These are phyloP conservation scores for Chironomus striatipennis DNA, from an alignment of 1,140 invertebrate genomes.

Conservation along the genomic window DNA sequence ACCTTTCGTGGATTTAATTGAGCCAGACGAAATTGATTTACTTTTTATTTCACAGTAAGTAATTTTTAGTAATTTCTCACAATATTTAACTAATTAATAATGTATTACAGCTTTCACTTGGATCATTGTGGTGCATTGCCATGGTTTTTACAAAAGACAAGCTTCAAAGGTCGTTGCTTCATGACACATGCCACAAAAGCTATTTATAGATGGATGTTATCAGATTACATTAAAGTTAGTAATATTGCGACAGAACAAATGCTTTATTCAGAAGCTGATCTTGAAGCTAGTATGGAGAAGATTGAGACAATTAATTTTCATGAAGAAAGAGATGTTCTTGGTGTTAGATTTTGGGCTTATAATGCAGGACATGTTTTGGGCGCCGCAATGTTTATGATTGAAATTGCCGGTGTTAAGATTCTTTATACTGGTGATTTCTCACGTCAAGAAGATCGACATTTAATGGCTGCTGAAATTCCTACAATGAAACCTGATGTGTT, in stretches of 20 bases:
- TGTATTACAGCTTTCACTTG: constrained; percentile 76
- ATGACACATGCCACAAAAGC: constrained; percentile 99
- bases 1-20: constrained; percentile 95
- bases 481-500: constrained; percentile 91
- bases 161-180: constrained; percentile 95
- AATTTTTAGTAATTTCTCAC: background rate
- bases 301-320: constrained; percentile 99
- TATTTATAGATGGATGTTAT: constrained; percentile 96
- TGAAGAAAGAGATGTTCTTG: constrained; percentile 95
- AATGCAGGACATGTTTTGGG: constrained; percentile 98
- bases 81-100: background rate
- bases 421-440: constrained; percentile 99
- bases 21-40: constrained; percentile 95
- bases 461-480: constrained; percentile 99
- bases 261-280: constrained; percentile 94
- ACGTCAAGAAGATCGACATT: constrained; percentile 95
- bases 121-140: constrained; percentile 97
- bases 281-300: constrained; percentile 96
- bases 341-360: constrained; percentile 97
- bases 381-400: constrained; percentile 99
- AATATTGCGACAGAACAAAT: constrained; percentile 97
- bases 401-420: constrained; percentile 95
- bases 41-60: constrained; percentile 91
- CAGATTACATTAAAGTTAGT: constrained; percentile 99
- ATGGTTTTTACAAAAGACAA: constrained; percentile 96